These are phyloP conservation scores for Polydrusus tereticollis DNA, from an alignment of 2,888 invertebrate genomes.

Conservation along the genomic window DNA sequence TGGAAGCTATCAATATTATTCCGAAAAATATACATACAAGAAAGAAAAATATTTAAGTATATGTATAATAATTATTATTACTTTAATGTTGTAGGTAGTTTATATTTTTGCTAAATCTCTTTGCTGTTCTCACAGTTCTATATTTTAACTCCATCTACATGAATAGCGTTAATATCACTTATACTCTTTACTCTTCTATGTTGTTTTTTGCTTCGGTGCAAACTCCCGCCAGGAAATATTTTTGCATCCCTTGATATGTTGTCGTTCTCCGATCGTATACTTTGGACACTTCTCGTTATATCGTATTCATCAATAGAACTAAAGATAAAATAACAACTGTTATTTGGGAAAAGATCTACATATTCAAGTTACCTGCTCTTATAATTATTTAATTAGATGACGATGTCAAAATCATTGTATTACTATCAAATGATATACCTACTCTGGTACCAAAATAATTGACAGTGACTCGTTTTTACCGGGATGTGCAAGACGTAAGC, in stretches of 20 bases:
- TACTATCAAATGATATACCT: too few species aligned
- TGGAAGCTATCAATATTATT: too few species aligned
- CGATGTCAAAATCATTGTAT: too few species aligned
- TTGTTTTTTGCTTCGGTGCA: constrained; percentile 67
- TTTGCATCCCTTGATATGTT: constrained; percentile 51
- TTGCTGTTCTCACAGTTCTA: constrained; percentile 5
- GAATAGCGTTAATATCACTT: constrained; percentile 75
- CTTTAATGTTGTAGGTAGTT: too few species aligned
- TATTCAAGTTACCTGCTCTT: too few species aligned
- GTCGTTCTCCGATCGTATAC: constrained; percentile 51
- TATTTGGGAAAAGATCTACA: neutral
- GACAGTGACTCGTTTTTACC: too few species aligned
- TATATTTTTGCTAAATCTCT: neutral
- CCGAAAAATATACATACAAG: too few species aligned
- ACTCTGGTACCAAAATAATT: too few species aligned
- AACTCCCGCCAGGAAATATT: constrained; percentile 61
- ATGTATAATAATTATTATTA: too few species aligned
- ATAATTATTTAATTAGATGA: too few species aligned
- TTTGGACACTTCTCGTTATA: constrained; percentile 55
- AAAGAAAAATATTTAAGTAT: too few species aligned
- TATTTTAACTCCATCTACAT: constrained; percentile 45
- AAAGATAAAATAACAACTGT: constrained; percentile 33
- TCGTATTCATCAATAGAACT: constrained; percentile 57
- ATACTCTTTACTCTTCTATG: constrained; percentile 81
- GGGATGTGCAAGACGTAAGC: too few species aligned